Evolutionary conservation across 2,113 vertebrate species (phyloP).

Genomic region (Centropus unirufus): DNA sequence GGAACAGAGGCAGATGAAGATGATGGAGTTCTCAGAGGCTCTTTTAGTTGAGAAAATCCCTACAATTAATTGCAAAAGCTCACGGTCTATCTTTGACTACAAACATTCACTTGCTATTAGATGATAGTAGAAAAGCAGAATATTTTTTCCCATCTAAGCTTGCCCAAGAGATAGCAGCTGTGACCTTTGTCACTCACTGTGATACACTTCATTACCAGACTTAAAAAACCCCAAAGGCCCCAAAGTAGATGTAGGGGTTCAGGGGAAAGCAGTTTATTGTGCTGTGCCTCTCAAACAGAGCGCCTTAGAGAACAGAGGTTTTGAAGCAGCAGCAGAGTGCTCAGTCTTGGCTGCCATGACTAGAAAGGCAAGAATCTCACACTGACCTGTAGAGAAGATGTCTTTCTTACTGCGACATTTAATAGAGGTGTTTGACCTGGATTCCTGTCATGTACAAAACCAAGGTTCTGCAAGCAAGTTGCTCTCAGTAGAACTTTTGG

Average conservation of each 20-base stretch:
- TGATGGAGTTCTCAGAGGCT: not conserved
- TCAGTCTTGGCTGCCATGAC: not conserved
- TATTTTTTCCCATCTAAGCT: not conserved
- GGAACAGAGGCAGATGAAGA: not conserved
- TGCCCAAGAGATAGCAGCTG: not conserved
- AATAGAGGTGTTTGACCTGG: not conserved
- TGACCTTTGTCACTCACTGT: not conserved
- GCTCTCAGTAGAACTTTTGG: not conserved
- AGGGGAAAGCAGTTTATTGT: not conserved
- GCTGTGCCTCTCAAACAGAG: not conserved
- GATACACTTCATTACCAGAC: not conserved
- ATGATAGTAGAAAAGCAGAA: not conserved
- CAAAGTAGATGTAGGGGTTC: not conserved
- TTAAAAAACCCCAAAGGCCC: not conserved
- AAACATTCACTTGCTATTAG: not conserved
- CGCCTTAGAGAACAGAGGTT: not conserved
- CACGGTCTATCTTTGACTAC: not conserved
- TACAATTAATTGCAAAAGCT: not conserved
- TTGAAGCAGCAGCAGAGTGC: not conserved
- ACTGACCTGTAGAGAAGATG: not conserved
- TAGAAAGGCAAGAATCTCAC: not conserved
- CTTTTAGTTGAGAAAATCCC: not conserved
- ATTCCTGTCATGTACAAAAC: not conserved
- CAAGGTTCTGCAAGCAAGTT: not conserved
- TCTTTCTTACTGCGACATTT: not conserved